A percentile compares a stretch with the other conserved stretches of the same genome.
These are phyloP conservation scores for Melipona quadrifasciata DNA, from an alignment of 1,140 invertebrate genomes.

Conservation along the genomic window DNA sequence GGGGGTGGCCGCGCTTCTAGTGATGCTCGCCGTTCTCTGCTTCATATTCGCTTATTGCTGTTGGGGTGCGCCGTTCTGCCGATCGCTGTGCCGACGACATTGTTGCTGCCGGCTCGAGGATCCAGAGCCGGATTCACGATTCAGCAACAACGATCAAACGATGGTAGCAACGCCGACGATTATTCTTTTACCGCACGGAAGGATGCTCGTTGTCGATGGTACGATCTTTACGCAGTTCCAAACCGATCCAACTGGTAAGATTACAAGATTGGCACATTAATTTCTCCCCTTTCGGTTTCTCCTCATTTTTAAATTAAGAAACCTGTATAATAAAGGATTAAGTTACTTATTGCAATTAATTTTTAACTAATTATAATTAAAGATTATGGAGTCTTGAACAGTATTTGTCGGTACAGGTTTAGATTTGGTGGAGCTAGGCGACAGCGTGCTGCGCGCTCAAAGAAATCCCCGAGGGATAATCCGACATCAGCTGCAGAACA, in stretches of 20 bases:
- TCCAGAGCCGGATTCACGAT: slow-evolving; percentile 69
- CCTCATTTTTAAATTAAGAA: neutral
- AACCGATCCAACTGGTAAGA: slow-evolving; percentile 74
- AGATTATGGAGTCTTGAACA: too few relatives aligned
- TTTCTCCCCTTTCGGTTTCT: neutral
- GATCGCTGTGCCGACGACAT: slow-evolving; percentile 80
- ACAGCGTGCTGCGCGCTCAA: slow-evolving; percentile 80
- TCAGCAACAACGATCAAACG: slow-evolving; percentile 67
- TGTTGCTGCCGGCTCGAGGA: slow-evolving; percentile 80
- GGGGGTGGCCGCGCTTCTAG: slow-evolving; percentile 82
- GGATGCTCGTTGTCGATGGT: slow-evolving; percentile 84
- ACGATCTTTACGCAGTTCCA: slow-evolving; percentile 82
- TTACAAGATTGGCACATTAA: neutral
- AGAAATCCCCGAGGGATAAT: slow-evolving; percentile 71
- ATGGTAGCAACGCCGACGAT: slow-evolving; percentile 82
- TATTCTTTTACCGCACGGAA: slow-evolving; percentile 83
- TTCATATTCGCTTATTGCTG: slow-evolving; percentile 85
- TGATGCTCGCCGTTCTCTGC: slow-evolving; percentile 83
- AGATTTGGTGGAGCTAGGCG: slow-evolving; percentile 82
- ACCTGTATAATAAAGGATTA: too few relatives aligned
- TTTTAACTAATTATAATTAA: too few relatives aligned
- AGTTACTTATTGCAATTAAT: too few relatives aligned
- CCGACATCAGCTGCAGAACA: slow-evolving; percentile 74
- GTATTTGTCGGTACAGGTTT: slow-evolving; percentile 70
- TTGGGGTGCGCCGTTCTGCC: slow-evolving; percentile 83